Evolutionary conservation across 2,888 invertebrate species (phyloP).

Genomic region (Acholoe squamosa): DNA sequence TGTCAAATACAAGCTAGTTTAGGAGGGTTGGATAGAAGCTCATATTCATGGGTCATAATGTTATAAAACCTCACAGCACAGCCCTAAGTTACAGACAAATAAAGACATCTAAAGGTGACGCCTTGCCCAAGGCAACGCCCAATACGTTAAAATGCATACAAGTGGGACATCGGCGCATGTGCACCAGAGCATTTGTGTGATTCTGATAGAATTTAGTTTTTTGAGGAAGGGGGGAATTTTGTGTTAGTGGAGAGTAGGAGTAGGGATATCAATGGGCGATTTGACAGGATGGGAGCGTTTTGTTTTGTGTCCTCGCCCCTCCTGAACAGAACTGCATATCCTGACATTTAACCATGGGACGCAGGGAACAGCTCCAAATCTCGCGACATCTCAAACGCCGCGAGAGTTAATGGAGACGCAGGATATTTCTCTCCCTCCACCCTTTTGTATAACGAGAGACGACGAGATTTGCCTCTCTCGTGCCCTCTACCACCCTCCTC

Average conservation of each 20-base stretch:
- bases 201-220: background rate
- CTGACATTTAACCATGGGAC: slow-evolving; percentile 1
- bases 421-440: background rate
- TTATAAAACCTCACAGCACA: too few species aligned
- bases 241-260: background rate
- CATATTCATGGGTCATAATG: too few species aligned
- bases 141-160: background rate
- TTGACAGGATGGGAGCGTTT: background rate
- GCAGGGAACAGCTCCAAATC: background rate
- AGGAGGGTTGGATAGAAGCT: too few species aligned
- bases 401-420: background rate
- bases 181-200: background rate
- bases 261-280: background rate
- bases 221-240: background rate
- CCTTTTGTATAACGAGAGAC: background rate
- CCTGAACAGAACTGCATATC: background rate
- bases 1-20: too few species aligned
- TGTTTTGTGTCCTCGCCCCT: background rate
- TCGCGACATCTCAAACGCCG: background rate
- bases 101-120: background rate
- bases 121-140: background rate
- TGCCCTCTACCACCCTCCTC: slow-evolving; percentile 25
- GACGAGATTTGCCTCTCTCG: background rate
- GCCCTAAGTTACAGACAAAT: too few species aligned
- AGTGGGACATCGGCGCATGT: background rate